phyloP scores from a whole-genome alignment of 2,888 invertebrate genomes.

The Drosophila tripunctata region DNA sequence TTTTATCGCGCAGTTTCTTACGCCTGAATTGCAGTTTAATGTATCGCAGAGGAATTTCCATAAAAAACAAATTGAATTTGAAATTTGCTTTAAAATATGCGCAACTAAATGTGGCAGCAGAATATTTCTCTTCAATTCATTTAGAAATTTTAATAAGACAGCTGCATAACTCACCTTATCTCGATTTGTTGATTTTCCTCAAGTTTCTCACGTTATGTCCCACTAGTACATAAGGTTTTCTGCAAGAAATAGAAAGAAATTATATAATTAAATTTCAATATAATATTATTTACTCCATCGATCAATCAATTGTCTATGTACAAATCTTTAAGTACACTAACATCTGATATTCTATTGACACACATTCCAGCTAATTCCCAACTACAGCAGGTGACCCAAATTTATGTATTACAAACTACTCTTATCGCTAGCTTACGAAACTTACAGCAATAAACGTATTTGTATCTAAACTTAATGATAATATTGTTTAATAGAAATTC shows the following conservation, averaged over 20 bases:
- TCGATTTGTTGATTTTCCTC: background rate
- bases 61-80: conserved; percentile 23
- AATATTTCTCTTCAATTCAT: too few species aligned
- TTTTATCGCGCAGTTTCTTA: conserved; percentile 40
- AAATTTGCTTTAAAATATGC: conserved; percentile 24
- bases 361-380: conserved; percentile 7
- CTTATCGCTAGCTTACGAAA: conserved; percentile 27
- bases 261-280: background rate
- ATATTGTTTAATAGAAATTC: background rate
- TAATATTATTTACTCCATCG: background rate
- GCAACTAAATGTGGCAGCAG: conserved; percentile 4
- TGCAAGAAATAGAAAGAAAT: conserved; percentile 36
- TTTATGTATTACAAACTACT: conserved; percentile 8
- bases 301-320: conserved; percentile 33
- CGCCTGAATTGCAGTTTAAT: conserved; percentile 44
- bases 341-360: background rate
- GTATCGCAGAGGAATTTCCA: conserved; percentile 53
- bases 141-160: too few species aligned
- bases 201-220: conserved; percentile 55
- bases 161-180: too few species aligned
- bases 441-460: conserved; percentile 10
- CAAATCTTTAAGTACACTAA: background rate
- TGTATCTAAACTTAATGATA: conserved; percentile 44
- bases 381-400: conserved; percentile 30
- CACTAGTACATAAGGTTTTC: conserved; percentile 40